Base-by-base conservation (phyloP, 2,113 vertebrate species). In the Aleadryas rufinucha region DNA sequence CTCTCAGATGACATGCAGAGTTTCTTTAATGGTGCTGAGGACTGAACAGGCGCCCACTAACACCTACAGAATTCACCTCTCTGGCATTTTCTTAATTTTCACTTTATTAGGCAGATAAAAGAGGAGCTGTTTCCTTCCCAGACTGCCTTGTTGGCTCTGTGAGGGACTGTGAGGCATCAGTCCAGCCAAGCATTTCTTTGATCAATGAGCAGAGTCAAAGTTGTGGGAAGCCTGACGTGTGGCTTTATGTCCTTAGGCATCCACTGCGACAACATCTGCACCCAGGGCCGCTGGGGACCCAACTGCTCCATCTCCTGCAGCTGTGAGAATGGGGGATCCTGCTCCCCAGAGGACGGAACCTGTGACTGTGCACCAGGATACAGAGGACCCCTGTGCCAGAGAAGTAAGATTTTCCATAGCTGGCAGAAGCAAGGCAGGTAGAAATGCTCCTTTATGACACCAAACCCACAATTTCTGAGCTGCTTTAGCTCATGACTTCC, bases 251-350 rank as follows among this genome's bases (percentile, higher is more conserved):
- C 97, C 88, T 31, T 77, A 99, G 99, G 99, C 91, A 98, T 99
- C 98, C 99, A 98, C 96, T 99, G 99, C 78, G 99, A 99, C 96
- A 99, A 98, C 49, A 97, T 98, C 4, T 99, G 99, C 86, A 97
- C 95, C 13, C 99, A 99, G 44, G 99, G 99, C 65, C 99, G 98
- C 97, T 99, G 99, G 99, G 99, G 99, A 47, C 99, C 99, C 77
- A 99, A 99, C 98, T 99, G 99, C 97, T 99, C 99, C 11, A 97
- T 99, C 97, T 98, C 99, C 96, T 99, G 99, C 90, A 99, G 98
- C 97, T 99, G 99, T 42, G 99, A 99, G 97, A 99, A 99, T 0
- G 99, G 99, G 5, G 99, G 99, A 3, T 99, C 99, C 91, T 99
- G 99, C 96, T 99, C 99, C 44, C 99, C 99, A 1, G 98, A 99